Conservation (phyloP, 2,797 vertebrate species). For the Enteromius treurensis region DNA sequence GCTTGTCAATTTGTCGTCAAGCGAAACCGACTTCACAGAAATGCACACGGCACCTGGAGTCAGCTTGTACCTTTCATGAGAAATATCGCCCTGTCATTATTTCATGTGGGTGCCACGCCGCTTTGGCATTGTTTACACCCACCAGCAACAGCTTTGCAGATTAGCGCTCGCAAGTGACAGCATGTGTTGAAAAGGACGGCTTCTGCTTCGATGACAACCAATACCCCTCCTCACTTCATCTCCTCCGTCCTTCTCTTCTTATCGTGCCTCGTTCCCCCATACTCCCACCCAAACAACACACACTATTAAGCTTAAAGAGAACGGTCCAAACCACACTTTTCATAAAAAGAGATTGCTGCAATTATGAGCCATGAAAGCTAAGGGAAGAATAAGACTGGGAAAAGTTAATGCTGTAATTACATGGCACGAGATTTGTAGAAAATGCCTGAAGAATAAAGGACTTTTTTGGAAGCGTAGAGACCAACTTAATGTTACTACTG, state of each 20-base stretch:
- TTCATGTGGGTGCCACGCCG: conserved; percentile 43
- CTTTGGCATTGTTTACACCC: conserved; percentile 57
- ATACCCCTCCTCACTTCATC: conserved; percentile 50
- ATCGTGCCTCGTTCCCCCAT: conserved; percentile 43
- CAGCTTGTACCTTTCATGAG: conserved; percentile 27
- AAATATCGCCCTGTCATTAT: conserved; percentile 45
- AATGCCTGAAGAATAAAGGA: conserved; percentile 31
- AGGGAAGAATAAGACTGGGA: conserved; percentile 38
- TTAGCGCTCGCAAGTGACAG: conserved; percentile 45
- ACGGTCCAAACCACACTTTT: conserved; percentile 43
- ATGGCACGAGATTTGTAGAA: conserved; percentile 17
- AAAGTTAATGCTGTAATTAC: conserved; percentile 49
- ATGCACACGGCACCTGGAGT: conserved; percentile 18
- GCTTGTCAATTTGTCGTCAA: not conserved
- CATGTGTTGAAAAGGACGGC: conserved; percentile 51
- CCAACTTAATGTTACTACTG: conserved; percentile 1
- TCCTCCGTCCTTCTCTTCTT: conserved; percentile 47
- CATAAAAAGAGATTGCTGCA: conserved; percentile 46
- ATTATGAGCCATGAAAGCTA: conserved; percentile 42
- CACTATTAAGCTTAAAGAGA: conserved; percentile 41
- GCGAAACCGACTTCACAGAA: conserved; percentile 7
- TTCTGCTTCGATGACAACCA: conserved; percentile 54
- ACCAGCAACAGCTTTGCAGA: conserved; percentile 49
- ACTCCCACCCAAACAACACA: conserved; percentile 46
- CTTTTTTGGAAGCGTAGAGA: conserved; percentile 10